Evolutionary conservation across 2,888 invertebrate species (phyloP), one percentile per base, ranked within the genome.

Genomic region (Trileptium ribeirensis): DNA sequence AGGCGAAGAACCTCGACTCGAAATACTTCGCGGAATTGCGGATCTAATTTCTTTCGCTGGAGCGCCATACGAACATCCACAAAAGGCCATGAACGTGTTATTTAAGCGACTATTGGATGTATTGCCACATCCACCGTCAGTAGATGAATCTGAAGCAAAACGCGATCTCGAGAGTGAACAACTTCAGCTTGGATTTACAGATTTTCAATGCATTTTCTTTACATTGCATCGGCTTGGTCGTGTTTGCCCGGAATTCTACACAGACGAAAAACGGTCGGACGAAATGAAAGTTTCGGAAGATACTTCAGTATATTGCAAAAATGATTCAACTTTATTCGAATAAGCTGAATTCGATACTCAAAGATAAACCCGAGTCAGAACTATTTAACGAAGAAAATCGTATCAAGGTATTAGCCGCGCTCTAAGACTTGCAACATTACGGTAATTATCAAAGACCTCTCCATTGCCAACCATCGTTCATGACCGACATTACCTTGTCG

Each of bases 11-110:
- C n/a, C 1, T 0, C 34, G 40, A 19, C 0, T 91, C 92, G 83
- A 92, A 92, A 78, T 91, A 92, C 84, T 91, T 93, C 80, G 19
- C 31, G 3, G 92, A 92, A 67, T 93, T 94, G 87, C 89, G 95
- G 82, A 94, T 95, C 86, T 89, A 96, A 79, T 90, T 97, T 36
- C 94, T 95, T 89, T 92, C 94, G 83, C 92, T 96, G 87, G 95
- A 96, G 37, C 95, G 96, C 89, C 92, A 96, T 85, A 92, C 93
- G 75, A 92, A 93, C 82, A 92, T 24, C 8, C 24, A 15, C 8
- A 51, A 15, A 51, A 24, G 8, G 8, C 8, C 51, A 51, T 51
- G 51, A 24, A 51, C 24, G 51, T 24, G 8, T 51, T 51, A 51
- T 51, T 51, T 8, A 51, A 51, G 51, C 24, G 51, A 15, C 51